Base-by-base conservation (phyloP, 2,888 invertebrate genomes). In the Trypoxylon attenuatum region DNA sequence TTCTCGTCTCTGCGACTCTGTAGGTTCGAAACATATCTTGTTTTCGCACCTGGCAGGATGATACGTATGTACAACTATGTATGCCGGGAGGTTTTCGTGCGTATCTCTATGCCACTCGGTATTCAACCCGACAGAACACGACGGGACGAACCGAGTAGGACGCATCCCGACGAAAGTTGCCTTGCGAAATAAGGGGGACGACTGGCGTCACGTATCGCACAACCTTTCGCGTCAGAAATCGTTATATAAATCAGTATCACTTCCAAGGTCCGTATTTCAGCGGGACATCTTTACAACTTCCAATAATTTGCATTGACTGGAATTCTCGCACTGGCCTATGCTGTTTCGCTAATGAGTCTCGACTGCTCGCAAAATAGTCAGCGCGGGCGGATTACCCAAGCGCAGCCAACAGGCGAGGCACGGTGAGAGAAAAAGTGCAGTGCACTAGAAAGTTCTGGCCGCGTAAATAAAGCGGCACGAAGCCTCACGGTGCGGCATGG, bases 31-130 rank as follows among this genome's bases (percentile, higher is more conserved):
- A n/a, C n/a, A n/a, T n/a, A 33, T 13, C 33, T 33, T 33, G n/a
- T 45, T 47, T 63, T 63, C 54, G 53, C 71, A 69, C 69, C 73
- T 73, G 76, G 58, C 75, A 73, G 70, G 63, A 75, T 63, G 55
- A 33, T 33, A 15, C 51, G 22, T 18, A n/a, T 19, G 13, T 18
- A n/a, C n/a, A n/a, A n/a, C n/a, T n/a, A n/a, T n/a, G n/a, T n/a
- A n/a, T 10, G 33, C 33, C 33, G 49, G 29, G 16, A 49, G 21
- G 15, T 10, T 8, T 22, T 25, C 13, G 19, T n/a, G 1, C 23
- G 49, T 19, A 18, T 29, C 27, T 29, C 49, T 19, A 8, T 10
- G 16, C 49, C 16, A 19, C 29, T 49, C 49, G 33, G 33, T 1
- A 33, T 33, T 6, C 33, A 4, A n/a, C n/a, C n/a, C n/a, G n/a